phyloP scores from a whole-genome alignment of 2,797 vertebrate species.

The Mus spretus region DNA sequence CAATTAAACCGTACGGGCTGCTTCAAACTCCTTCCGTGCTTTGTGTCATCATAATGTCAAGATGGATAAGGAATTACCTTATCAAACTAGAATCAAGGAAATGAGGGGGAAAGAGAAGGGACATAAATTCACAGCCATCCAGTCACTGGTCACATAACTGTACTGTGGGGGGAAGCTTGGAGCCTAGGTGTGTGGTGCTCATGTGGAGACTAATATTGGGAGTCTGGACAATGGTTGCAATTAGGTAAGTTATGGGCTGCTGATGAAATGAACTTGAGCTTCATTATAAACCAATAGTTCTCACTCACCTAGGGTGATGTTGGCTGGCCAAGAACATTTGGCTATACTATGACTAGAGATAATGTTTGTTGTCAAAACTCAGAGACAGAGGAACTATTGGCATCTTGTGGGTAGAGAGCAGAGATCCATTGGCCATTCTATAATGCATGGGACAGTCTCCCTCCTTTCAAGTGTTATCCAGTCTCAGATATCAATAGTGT shows the following conservation, averaged over 20 bases:
- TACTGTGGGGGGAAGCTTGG: neutral
- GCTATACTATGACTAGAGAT: neutral
- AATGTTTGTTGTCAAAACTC: neutral
- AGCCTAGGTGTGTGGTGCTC: neutral
- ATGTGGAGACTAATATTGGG: neutral
- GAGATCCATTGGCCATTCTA: neutral
- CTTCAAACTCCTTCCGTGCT: neutral
- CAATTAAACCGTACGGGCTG: neutral
- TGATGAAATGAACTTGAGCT: neutral
- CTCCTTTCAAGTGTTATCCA: too few species aligned
- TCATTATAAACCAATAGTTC: neutral
- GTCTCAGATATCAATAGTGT: neutral
- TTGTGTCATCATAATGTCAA: neutral
- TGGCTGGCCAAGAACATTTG: neutral
- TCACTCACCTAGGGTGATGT: neutral
- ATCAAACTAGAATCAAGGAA: neutral
- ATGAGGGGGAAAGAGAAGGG: neutral
- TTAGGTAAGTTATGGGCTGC: neutral
- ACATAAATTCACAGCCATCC: neutral
- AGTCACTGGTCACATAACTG: neutral
- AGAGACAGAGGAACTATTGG: neutral
- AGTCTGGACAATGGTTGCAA: neutral
- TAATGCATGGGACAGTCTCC: accelerated
- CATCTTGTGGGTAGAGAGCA: neutral
- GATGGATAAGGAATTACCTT: conserved; percentile 16